Evolutionary conservation across 2,888 invertebrate genomes (phyloP), one percentile per base, ranked within the genome.

Genomic region (Willowsia nigromaculata): DNA sequence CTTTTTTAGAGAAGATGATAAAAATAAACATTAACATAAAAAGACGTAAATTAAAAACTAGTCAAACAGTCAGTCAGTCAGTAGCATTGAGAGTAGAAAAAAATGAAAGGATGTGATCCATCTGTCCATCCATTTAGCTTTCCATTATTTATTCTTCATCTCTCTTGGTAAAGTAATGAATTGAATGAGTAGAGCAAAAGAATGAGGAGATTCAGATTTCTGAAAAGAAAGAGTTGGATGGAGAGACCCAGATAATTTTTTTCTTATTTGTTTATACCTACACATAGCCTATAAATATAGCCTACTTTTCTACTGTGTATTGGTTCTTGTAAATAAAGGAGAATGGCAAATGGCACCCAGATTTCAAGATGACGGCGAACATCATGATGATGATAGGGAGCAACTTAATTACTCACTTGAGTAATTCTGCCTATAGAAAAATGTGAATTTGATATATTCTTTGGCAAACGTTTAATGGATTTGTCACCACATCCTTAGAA

Each of bases 331-430:
- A 43, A 25, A n/a, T 18, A 78, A 43, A 30, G 5, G 22, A 65
- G 62, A 62, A 62, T 22, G 25, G 15, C 13, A 76, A 43, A 50
- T n/a, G 30, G 50, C 82, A 82, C 82, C 82, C 82, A 82, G 37
- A 65, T 65, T 65, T 65, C 37, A 62, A 62, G 30, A 62, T 27
- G 30, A 56, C 56, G 59, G 30, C 25, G 43, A 65, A 47, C n/a
- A 33, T 68, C 22, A 22, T n/a, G 71, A 71, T 18, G 13, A 18
- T 40, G 71, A 37, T 18, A 4, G 40, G 43, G 71, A 47, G n/a
- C 3, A 50, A 76, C 50, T 76, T 84, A 71, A 84, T 84, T 84
- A 84, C 59, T 84, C 84, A 59, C 84, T 74, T 84, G 40, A 74
- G 74, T 84, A 59, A 84, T 30, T 53, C 47, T 25, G 56, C 43